Conservation (phyloP, 2,797 vertebrate species). For the Brotula barbata region DNA sequence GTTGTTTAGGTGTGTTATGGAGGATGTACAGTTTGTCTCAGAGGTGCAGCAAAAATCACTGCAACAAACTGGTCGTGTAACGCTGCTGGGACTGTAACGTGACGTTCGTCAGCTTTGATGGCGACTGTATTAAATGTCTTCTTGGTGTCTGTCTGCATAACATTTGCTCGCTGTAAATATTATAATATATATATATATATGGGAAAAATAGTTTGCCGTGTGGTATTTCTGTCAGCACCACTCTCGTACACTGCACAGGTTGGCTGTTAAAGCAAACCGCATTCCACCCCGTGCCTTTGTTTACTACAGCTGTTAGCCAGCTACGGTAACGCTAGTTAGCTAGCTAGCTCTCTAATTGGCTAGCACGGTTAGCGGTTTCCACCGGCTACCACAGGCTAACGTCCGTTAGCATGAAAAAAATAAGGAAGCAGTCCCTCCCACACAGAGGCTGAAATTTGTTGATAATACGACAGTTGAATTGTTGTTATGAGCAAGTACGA, state of each 20-base stretch:
- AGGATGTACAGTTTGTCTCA: too few relatives aligned
- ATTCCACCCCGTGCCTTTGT: neutral
- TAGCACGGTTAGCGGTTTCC: slow-evolving; percentile 35
- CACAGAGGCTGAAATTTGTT: accelerated
- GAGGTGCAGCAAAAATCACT: too few relatives aligned
- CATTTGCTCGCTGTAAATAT: neutral
- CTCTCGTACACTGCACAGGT: too few relatives aligned
- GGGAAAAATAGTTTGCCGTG: accelerated
- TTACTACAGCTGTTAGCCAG: slow-evolving; percentile 27
- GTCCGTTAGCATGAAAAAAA: neutral
- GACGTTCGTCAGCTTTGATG: too few relatives aligned
- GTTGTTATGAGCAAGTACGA: neutral
- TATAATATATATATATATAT: neutral
- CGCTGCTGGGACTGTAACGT: too few relatives aligned
- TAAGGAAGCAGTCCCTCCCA: accelerated
- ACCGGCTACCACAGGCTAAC: neutral
- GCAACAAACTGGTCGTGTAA: too few relatives aligned
- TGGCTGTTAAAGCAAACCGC: neutral
- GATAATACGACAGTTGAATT: accelerated
- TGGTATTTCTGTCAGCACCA: neutral
- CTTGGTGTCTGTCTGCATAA: neutral
- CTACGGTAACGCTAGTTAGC: slow-evolving; percentile 37
- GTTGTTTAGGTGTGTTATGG: too few relatives aligned
- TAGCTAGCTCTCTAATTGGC: slow-evolving; percentile 43
- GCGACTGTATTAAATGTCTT: neutral